Evolutionary conservation across 1,140 invertebrate genomes (phyloP).

Genomic region (Anoplophora glabripennis): DNA sequence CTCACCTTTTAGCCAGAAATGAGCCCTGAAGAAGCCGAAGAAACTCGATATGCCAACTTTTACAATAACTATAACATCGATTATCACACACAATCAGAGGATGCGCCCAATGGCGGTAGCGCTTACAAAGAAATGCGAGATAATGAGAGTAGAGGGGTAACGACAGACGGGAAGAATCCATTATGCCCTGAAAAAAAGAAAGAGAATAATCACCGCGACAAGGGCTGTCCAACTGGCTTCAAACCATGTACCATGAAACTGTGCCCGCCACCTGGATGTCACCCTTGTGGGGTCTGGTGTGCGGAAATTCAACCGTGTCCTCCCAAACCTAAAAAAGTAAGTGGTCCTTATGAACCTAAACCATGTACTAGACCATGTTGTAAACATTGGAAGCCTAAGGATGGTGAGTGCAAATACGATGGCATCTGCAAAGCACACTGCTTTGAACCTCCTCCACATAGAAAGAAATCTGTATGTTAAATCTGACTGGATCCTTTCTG

Average conservation of each 20-base stretch:
- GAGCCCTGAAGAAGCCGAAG: slow-evolving; percentile 25
- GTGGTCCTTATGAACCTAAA: slow-evolving; percentile 21
- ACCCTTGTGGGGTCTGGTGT: slow-evolving; percentile 39
- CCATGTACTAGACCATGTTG: slow-evolving; percentile 41
- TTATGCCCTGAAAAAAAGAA: slow-evolving; percentile 25
- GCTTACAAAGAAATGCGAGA: slow-evolving; percentile 14
- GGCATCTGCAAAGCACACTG: slow-evolving; percentile 44
- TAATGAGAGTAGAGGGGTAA: slow-evolving; percentile 24
- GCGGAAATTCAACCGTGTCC: slow-evolving; percentile 40
- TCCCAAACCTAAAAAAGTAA: slow-evolving; percentile 34
- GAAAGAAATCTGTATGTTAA: slow-evolving; percentile 36
- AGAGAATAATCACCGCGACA: slow-evolving; percentile 7
- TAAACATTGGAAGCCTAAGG: slow-evolving; percentile 43
- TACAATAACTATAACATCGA: slow-evolving; percentile 44
- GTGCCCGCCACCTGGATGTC: slow-evolving; percentile 32
- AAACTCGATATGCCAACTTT: slow-evolving; percentile 36
- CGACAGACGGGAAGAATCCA: slow-evolving; percentile 36
- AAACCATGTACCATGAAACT: slow-evolving; percentile 43
- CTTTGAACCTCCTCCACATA: slow-evolving; percentile 39
- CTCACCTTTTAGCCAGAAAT: slow-evolving; percentile 17
- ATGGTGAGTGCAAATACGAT: slow-evolving; percentile 42
- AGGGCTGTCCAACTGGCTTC: slow-evolving; percentile 36
- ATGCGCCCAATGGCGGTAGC: not conserved
- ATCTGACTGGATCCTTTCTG: not conserved
- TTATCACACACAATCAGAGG: slow-evolving; percentile 28